Evolutionary conservation across 2,113 vertebrate genomes (phyloP).

Genomic region (Parus major): DNA sequence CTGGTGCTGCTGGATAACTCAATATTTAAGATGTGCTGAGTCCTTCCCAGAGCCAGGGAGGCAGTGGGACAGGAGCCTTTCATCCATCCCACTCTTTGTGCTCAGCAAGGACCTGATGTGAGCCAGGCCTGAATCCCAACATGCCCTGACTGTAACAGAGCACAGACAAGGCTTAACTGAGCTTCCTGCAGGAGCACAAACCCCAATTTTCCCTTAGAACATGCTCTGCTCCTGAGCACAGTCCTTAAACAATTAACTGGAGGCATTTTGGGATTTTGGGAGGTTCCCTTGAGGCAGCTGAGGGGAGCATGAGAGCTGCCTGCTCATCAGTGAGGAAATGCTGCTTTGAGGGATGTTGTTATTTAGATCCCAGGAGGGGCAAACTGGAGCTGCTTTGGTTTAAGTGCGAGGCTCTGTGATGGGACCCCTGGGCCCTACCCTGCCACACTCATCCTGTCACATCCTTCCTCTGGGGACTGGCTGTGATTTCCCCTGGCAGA

Average conservation of each 20-base stretch:
- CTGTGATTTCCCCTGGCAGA: background rate
- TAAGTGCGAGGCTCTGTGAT: background rate
- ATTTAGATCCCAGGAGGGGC: slow-evolving; percentile 16
- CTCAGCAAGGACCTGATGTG: background rate
- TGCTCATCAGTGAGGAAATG: slow-evolving; percentile 15
- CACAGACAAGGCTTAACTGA: background rate
- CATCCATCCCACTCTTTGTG: background rate
- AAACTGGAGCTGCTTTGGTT: background rate
- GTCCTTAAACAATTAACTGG: background rate
- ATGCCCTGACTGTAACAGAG: background rate
- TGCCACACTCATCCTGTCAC: background rate
- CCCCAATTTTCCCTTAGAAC: background rate
- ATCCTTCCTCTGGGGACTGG: background rate
- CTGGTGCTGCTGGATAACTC: background rate
- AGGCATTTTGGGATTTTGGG: background rate
- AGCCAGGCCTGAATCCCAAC: background rate
- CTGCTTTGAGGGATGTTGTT: slow-evolving; percentile 23
- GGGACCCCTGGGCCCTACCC: background rate
- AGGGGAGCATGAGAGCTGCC: background rate
- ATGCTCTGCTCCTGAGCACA: background rate
- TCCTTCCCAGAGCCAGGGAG: background rate
- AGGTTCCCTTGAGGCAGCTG: slow-evolving; percentile 15
- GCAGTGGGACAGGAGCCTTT: background rate
- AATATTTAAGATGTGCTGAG: background rate
- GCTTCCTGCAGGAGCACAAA: background rate